Evolutionary conservation across 1,140 invertebrate species (phyloP), one percentile per base, ranked within the genome.

Genomic region (Papilio polyxenes): DNA sequence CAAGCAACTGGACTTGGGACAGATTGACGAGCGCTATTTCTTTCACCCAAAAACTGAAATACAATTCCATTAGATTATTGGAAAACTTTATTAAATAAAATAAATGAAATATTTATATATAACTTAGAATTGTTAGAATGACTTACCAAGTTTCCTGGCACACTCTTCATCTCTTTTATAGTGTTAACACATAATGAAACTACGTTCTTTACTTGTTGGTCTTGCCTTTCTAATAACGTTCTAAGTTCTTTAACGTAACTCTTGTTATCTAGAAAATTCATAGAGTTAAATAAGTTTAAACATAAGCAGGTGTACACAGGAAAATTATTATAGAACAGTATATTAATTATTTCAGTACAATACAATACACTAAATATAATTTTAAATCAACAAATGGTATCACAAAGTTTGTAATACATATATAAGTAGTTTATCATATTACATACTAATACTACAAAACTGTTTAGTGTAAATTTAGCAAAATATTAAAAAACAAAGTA

Each of bases 161-260:
- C 31, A 37, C 65, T 72, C 79, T 89, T 90, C 86, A 90, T 91
- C 78, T 89, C 87, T 49, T 90, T 88, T 10, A 91, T 89, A 7
- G 89, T 90, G 13, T 88, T 88, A 87, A 92, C 88, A 82, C 90
- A 91, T 40, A 89, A 74, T 6, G 87, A 85, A 11, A 92, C 83
- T 0, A 91, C 89, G 83, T 87, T 90, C 56, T 90, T 90, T 23
- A 92, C 85, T 83, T 91, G 89, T 49, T 86, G 82, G 62, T 91
- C 88, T 76, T 90, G 88, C 48, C 87, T 82, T 40, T 91, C 88
- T 82, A 91, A 56, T 69, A 90, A 79, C 17, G 85, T 48, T 82
- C 88, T 90, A 11, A 91, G 83, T 74, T 90, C 87, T 80, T 88
- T 87, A 0, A 91, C 65, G 51, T 87, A 82, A 15, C 80, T 80